Evolutionary conservation across 2,888 invertebrate genomes (phyloP).

Genomic region (Trichopoda pennipes): DNA sequence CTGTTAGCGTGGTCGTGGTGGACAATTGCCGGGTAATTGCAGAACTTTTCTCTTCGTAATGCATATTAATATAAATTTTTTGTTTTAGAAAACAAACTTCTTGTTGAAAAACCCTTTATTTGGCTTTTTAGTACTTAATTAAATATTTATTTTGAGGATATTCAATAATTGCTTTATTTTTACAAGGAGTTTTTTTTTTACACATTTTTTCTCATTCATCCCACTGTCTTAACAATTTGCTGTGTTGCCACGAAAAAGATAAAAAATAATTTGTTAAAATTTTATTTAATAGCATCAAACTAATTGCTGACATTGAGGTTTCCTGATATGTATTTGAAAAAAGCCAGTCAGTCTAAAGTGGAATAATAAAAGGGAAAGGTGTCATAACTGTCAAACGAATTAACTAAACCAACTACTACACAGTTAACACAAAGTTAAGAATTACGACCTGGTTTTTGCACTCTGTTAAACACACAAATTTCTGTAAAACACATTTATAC

Average conservation of each 20-base stretch:
- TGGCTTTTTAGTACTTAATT: no score
- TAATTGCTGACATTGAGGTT: conserved; percentile 68
- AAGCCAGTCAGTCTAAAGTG: not conserved
- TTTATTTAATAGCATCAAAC: conserved; percentile 67
- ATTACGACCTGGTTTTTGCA: conserved; percentile 63
- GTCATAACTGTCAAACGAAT: conserved; percentile 25
- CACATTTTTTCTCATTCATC: no score
- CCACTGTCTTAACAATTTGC: conserved; percentile 42
- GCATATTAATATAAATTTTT: no score
- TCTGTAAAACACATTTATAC: not conserved
- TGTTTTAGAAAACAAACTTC: no score
- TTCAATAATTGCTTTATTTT: no score
- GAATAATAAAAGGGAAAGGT: not conserved
- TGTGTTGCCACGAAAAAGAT: conserved; percentile 21
- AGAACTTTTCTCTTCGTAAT: no score
- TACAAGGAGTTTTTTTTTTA: no score
- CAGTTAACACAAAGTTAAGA: conserved; percentile 48
- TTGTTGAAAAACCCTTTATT: no score
- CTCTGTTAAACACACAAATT: conserved; percentile 40
- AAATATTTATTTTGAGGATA: no score
- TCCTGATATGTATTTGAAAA: not conserved
- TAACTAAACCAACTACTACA: conserved; percentile 33
- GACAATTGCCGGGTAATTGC: no score
- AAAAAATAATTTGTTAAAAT: conserved; percentile 64
- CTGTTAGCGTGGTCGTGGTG: no score